These are phyloP conservation scores for Macropis europaea DNA, from an alignment of 2,888 invertebrate genomes.

Conservation along the genomic window DNA sequence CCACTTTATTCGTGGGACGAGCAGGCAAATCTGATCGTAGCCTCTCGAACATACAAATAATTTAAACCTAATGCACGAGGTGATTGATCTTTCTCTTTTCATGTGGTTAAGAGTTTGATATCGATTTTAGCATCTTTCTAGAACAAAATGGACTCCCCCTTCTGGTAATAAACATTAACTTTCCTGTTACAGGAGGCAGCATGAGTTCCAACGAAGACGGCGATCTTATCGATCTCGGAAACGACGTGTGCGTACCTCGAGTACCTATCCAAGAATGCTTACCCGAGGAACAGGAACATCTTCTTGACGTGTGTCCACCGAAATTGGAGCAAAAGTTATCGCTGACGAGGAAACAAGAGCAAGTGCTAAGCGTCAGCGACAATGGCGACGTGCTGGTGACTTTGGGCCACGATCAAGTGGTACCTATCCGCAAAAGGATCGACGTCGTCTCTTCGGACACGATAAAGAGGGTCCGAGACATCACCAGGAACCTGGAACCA, in stretches of 20 bases:
- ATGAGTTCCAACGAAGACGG: constrained; percentile 74
- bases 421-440: constrained; percentile 74
- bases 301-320: constrained; percentile 76
- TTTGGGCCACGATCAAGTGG: constrained; percentile 76
- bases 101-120: no score
- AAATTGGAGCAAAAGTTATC: constrained; percentile 77
- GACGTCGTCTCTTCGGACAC: constrained; percentile 78
- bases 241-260: constrained; percentile 62
- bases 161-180: background rate
- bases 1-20: constrained; percentile 31
- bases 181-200: constrained; percentile 48
- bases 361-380: constrained; percentile 54
- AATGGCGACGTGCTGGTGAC: constrained; percentile 72
- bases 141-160: background rate
- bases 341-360: constrained; percentile 67
- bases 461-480: constrained; percentile 75
- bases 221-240: constrained; percentile 75
- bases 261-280: constrained; percentile 59
- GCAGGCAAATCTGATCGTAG: background rate
- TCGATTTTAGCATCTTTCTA: no score
- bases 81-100: no score
- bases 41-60: background rate
- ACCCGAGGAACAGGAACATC: constrained; percentile 76
- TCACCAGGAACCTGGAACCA: constrained; percentile 76
- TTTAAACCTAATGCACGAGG: no score